phyloP scores from a whole-genome alignment of 1,140 invertebrate genomes.

The Elysia chlorotica region DNA sequence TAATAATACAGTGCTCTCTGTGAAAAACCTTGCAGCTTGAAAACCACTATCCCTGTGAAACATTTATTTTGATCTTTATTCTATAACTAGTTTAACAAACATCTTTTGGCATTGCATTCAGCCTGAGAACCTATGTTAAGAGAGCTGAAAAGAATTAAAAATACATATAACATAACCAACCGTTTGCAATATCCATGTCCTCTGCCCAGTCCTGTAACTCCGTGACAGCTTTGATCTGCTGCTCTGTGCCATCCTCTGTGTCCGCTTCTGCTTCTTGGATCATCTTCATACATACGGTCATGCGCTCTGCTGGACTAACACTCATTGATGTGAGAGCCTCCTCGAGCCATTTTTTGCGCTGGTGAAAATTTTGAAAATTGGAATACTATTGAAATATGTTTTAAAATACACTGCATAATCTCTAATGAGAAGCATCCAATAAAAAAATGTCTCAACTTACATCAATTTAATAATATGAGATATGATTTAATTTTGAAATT shows the following conservation, averaged over 20 bases:
- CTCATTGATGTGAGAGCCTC: slow-evolving; percentile 14
- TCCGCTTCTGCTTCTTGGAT: slow-evolving; percentile 17
- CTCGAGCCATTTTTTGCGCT: slow-evolving; percentile 21
- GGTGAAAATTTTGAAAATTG: not conserved
- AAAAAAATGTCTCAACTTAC: no score
- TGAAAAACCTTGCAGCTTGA: no score
- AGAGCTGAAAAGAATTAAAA: no score
- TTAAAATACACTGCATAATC: not conserved
- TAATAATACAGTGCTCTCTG: no score
- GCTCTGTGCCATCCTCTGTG: slow-evolving; percentile 16
- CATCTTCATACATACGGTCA: slow-evolving; percentile 5
- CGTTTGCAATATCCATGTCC: slow-evolving; percentile 15
- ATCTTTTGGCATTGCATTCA: no score
- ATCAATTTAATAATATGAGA: not conserved
- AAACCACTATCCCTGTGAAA: no score
- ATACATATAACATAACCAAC: no score
- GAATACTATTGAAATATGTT: not conserved
- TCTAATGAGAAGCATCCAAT: not conserved
- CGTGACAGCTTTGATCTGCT: slow-evolving; percentile 8
- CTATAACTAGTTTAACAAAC: no score
- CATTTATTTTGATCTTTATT: no score
- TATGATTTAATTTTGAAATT: not conserved
- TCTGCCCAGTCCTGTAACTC: slow-evolving; percentile 20
- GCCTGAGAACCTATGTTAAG: no score
- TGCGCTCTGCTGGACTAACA: slow-evolving; percentile 2